Evolutionary conservation across 2,113 vertebrate species (phyloP), one percentile per base, ranked within the genome.

Genomic region (Numida meleagris): DNA sequence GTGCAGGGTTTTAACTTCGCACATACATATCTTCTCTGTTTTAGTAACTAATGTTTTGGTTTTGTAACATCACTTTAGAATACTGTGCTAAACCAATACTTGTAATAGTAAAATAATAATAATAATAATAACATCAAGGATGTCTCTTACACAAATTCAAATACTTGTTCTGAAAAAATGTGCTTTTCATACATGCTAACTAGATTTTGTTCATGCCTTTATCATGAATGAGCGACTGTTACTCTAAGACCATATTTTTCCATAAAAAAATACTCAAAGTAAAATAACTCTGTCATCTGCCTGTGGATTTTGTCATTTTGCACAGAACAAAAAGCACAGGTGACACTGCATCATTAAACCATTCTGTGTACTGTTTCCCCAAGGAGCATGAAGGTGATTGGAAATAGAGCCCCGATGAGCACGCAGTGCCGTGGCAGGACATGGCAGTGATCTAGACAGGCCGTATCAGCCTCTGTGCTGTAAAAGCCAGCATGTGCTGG

Each of bases 241-340:
- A 33, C 13, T 14, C 24, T 29, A 38, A 29, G 61, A 43, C 23
- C 12, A 2, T 40, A 8, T 57, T 12, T 63, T 63, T 13, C 38
- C 25, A 29, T 63, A 17, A 53, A n/a, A n/a, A 40, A 31, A n/a
- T 10, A 14, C 48, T 75, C 23, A 4, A 51, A 36, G 4, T 50
- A 57, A 42, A 57, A 34, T 38, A 34, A 34, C 2, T 8, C 23
- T 80, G 36, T 24, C 29, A 20, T 55, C 24, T 55, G n/a, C 27
- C 45, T 16, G 23, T 4, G n/a, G 38, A 25, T 63, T 62, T 68
- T 4, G 20, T 59, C 0, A 0, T 40, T 65, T 45, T 61, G 31
- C 29, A 34, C 58, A 12, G 53, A 71, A 4, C 11, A 43, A 43
- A n/a, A 58, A 42, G 10, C 0, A 0, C 13, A n/a, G 40, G 40